These are phyloP conservation scores for Scortum barcoo DNA, from an alignment of 2,113 vertebrate species.

Conservation along the genomic window DNA sequence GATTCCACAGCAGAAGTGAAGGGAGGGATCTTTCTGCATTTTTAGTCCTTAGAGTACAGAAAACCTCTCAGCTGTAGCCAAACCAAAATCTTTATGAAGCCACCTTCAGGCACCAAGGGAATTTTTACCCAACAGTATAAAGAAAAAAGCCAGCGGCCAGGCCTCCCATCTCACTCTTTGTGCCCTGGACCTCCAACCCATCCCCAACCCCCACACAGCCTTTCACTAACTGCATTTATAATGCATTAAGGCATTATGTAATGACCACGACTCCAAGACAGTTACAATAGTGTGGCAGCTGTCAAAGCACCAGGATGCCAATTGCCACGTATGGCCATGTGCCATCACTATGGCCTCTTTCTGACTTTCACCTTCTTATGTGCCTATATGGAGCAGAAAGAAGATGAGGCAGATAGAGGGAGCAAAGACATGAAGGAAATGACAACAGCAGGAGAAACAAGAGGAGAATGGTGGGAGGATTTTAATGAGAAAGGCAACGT, in stretches of 20 bases:
- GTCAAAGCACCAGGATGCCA: constrained; percentile 74
- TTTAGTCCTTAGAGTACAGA: constrained; percentile 11
- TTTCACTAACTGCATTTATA: constrained; percentile 62
- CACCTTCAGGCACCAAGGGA: constrained; percentile 3
- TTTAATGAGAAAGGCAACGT: constrained; percentile 48
- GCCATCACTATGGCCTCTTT: constrained; percentile 44
- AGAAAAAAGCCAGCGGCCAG: not conserved
- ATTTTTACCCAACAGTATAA: constrained; percentile 5
- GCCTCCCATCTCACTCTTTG: constrained; percentile 17
- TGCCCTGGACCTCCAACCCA: constrained; percentile 27
- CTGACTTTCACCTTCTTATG: constrained; percentile 62
- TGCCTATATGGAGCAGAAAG: constrained; percentile 18
- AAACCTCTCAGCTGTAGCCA: constrained; percentile 3
- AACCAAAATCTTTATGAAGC: constrained; percentile 26
- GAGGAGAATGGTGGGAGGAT: constrained; percentile 34
- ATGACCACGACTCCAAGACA: constrained; percentile 66
- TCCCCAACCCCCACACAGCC: constrained; percentile 38
- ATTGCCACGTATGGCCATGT: constrained; percentile 69
- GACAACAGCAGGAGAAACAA: constrained; percentile 30
- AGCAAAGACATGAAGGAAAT: constrained; percentile 43
- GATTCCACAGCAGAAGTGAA: constrained; percentile 28
- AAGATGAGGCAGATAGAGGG: constrained; percentile 8
- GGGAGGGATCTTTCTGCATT: constrained; percentile 19
- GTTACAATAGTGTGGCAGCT: constrained; percentile 72
- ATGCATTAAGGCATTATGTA: constrained; percentile 71